Percentiles rank a stretch among this genome's conserved stretches.
Evolutionary conservation across 2,888 invertebrate genomes (phyloP).

Genomic region (Amblyjoppa fuscipennis): DNA sequence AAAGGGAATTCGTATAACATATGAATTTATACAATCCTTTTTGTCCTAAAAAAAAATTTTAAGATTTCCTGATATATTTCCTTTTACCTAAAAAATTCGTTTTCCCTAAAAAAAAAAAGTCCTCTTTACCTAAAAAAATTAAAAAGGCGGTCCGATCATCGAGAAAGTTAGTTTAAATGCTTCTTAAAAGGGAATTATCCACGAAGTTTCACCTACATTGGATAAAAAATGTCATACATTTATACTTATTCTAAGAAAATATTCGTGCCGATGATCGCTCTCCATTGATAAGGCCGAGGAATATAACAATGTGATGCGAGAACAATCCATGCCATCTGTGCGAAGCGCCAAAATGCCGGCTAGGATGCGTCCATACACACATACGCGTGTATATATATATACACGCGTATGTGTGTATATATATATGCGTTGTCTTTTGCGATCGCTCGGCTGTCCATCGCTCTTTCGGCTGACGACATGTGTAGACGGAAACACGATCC

Average conservation of each 20-base stretch:
- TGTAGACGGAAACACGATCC: conserved; percentile 82
- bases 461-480: conserved; percentile 77
- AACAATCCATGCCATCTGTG: conserved; percentile 70
- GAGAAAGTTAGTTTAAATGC: not conserved
- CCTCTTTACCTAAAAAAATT: not conserved
- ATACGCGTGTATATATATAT: too few relatives aligned
- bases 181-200: not conserved
- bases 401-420: too few relatives aligned
- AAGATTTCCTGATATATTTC: not conserved
- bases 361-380: too few relatives aligned
- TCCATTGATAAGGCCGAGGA: conserved; percentile 52
- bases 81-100: not conserved
- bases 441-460: conserved; percentile 74
- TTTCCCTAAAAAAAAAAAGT: too few relatives aligned
- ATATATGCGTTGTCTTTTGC: conserved; percentile 65
- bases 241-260: not conserved
- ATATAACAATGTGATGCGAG: conserved; percentile 40
- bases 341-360: conserved; percentile 35
- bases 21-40: too few relatives aligned
- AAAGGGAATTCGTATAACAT: not conserved
- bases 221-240: not conserved
- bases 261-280: not conserved
- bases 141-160: not conserved
- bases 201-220: not conserved
- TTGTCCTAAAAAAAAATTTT: too few relatives aligned